Conservation (phyloP, 1,140 invertebrate genomes). For the Megalopta genalis region DNA sequence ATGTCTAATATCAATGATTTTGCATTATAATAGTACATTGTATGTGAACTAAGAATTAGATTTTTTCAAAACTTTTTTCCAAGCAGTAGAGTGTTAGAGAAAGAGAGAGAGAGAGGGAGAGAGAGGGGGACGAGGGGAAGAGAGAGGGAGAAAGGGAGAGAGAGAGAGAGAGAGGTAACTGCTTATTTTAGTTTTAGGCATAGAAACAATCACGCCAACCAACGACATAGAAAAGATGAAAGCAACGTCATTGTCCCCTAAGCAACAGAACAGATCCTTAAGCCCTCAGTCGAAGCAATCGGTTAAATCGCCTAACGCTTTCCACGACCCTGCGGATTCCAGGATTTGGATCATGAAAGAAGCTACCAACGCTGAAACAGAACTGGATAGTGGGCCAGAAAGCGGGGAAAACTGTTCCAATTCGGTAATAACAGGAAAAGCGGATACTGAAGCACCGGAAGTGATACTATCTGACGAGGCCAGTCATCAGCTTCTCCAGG, state of each 20-base stretch:
- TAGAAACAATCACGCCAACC: slow-evolving; percentile 60
- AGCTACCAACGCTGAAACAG: slow-evolving; percentile 51
- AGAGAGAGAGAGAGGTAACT: no score
- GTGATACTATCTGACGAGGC: slow-evolving; percentile 68
- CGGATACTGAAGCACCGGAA: slow-evolving; percentile 49
- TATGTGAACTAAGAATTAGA: no score
- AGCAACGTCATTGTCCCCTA: slow-evolving; percentile 45
- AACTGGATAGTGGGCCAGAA: slow-evolving; percentile 63
- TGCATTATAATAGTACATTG: no score
- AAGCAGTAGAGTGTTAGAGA: no score
- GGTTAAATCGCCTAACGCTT: slow-evolving; percentile 59
- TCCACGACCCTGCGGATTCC: slow-evolving; percentile 61
- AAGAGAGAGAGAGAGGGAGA: no score
- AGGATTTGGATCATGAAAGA: slow-evolving; percentile 68
- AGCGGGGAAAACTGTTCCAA: slow-evolving; percentile 61
- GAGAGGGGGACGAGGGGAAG: no score
- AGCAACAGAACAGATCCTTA: slow-evolving; percentile 42
- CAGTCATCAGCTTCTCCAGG: slow-evolving; percentile 70
- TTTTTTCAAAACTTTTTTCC: no score
- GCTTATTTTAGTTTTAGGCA: slow-evolving; percentile 64
- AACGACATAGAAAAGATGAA: slow-evolving; percentile 63
- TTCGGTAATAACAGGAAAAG: slow-evolving; percentile 34
- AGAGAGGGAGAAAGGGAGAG: no score
- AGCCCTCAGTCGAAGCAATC: slow-evolving; percentile 41
- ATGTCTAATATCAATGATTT: no score